Conservation (phyloP, 2,797 vertebrate genomes). For the Odontamblyopus rebecca region DNA sequence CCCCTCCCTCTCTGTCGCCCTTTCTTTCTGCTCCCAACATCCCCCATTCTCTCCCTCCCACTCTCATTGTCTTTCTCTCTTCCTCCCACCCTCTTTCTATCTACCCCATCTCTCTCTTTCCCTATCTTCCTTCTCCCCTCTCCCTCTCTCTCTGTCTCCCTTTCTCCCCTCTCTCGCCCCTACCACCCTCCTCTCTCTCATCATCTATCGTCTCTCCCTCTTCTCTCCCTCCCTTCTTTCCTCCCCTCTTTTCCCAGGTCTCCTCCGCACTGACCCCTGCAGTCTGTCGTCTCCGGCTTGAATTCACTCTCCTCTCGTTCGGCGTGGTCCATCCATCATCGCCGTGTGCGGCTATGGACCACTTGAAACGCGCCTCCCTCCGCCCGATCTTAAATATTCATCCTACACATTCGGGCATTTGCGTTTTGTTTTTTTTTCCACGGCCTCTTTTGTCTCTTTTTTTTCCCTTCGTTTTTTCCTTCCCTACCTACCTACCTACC, state of each 20-base stretch:
- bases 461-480: neutral
- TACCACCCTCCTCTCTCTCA: too few relatives aligned
- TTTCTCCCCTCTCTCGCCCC: too few relatives aligned
- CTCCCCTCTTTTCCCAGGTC: neutral
- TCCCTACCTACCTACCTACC: neutral
- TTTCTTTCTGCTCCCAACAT: too few relatives aligned
- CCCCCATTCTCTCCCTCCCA: too few relatives aligned
- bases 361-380: neutral
- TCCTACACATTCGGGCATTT: conserved; percentile 2
- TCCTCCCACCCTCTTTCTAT: too few relatives aligned
- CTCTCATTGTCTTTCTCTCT: too few relatives aligned
- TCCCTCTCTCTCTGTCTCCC: too few relatives aligned
- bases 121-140: too few relatives aligned
- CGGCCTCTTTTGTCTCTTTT: neutral
- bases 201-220: too few relatives aligned
- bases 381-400: conserved; percentile 3
- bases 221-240: neutral
- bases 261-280: neutral
- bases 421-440: neutral
- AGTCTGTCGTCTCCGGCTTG: neutral
- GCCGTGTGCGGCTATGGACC: neutral
- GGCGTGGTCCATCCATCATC: conserved; percentile 3
- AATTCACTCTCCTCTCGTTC: conserved; percentile 1
- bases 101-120: too few relatives aligned
- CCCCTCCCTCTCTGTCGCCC: too few relatives aligned